Conservation (phyloP, 2,888 invertebrate genomes). For the Lepidocyrtinus sp. region DNA sequence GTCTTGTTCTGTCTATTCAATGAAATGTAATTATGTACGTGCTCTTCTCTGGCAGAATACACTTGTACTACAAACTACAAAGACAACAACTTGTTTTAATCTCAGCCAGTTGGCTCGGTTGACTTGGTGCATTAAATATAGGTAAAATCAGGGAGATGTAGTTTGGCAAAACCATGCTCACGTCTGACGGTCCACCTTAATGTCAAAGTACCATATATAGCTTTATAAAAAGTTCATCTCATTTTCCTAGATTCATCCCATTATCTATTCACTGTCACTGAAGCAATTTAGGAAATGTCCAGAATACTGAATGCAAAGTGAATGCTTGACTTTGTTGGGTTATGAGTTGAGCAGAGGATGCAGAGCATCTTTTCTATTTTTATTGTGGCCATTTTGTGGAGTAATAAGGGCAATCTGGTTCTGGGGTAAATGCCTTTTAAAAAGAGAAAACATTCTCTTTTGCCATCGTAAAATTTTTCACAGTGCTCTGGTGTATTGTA, state of each 20-base stretch:
- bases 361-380: neutral
- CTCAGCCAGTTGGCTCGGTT: too few species aligned
- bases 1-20: too few species aligned
- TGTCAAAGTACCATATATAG: too few species aligned
- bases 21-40: too few species aligned
- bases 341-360: constrained; percentile 19
- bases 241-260: constrained; percentile 47
- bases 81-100: too few species aligned
- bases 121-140: too few species aligned
- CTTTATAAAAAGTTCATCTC: constrained; percentile 28
- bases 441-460: neutral
- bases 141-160: too few species aligned
- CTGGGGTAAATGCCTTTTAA: neutral
- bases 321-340: constrained; percentile 24
- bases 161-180: too few species aligned
- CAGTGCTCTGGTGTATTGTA: neutral
- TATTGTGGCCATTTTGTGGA: neutral
- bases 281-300: constrained; percentile 27
- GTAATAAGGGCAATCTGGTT: neutral
- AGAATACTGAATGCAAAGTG: neutral
- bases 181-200: too few species aligned
- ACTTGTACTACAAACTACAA: too few species aligned
- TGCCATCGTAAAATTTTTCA: neutral
- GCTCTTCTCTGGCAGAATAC: too few species aligned
- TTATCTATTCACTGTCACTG: constrained; percentile 22